Percentiles rank a stretch among this genome's conserved stretches.
These are phyloP conservation scores for Merluccius polli DNA, from an alignment of 2,797 vertebrate species.

Conservation along the genomic window DNA sequence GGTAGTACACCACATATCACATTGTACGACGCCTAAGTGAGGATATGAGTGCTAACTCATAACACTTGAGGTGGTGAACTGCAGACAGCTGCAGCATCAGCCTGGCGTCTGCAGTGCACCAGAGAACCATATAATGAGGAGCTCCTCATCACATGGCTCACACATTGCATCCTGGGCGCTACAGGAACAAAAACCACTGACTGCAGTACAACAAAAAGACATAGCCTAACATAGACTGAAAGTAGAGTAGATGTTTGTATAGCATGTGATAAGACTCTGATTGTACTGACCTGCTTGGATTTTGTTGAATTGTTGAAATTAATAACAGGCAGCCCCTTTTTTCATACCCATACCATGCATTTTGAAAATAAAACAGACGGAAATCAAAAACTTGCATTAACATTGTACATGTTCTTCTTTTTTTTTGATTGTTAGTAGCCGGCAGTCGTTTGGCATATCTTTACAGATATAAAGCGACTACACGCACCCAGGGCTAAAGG, in stretches of 20 bases:
- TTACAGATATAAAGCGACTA: not conserved
- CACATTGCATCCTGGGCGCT: not conserved
- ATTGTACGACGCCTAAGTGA: not conserved
- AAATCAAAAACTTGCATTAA: not conserved
- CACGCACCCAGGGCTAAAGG: not conserved
- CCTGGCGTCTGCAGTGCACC: not conserved
- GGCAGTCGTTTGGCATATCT: not conserved
- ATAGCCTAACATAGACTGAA: not conserved
- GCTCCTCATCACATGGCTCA: not conserved
- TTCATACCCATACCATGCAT: not conserved
- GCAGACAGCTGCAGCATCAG: not conserved
- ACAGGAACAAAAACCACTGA: not conserved
- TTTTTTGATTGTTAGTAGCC: not conserved
- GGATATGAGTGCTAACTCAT: not conserved
- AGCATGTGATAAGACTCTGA: not conserved
- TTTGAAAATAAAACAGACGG: not conserved
- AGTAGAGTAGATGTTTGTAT: too few relatives aligned
- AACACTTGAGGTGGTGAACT: not conserved
- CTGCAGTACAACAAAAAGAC: not conserved
- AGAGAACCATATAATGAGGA: not conserved
- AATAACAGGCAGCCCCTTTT: not conserved
- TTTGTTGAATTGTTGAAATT: not conserved
- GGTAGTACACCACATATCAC: not conserved
- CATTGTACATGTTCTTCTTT: not conserved
- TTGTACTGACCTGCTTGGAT: not conserved